These are phyloP conservation scores for Melospiza melodia DNA, from an alignment of 2,113 vertebrate genomes.

Conservation along the genomic window DNA sequence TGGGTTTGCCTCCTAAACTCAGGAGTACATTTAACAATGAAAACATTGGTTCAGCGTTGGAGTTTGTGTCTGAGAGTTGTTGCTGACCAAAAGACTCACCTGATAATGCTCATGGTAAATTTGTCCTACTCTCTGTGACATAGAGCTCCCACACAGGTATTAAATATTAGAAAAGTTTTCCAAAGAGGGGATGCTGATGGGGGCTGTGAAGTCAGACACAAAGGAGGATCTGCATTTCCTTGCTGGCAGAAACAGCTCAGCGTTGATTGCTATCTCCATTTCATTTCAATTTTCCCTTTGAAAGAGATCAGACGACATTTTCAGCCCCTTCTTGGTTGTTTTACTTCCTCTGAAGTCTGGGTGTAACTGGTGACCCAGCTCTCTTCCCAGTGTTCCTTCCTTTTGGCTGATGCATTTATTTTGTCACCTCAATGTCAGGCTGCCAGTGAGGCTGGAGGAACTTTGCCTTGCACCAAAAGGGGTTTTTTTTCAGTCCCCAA, in stretches of 20 bases:
- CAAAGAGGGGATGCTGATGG: neutral
- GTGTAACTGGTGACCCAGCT: neutral
- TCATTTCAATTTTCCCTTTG: slow-evolving; percentile 46
- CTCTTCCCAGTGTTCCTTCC: neutral
- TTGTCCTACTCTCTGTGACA: fast-evolving
- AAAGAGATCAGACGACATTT: slow-evolving; percentile 30
- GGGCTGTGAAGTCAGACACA: neutral
- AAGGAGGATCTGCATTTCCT: neutral
- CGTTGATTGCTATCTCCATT: slow-evolving; percentile 22
- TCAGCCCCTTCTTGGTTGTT: neutral
- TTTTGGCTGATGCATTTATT: neutral
- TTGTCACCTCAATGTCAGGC: fast-evolving
- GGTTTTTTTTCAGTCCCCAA: neutral
- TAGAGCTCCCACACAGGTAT: neutral
- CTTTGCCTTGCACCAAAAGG: neutral
- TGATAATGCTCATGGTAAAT: neutral
- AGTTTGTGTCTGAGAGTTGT: neutral
- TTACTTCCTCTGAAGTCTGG: slow-evolving; percentile 34
- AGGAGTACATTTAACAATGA: neutral
- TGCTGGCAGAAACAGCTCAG: neutral
- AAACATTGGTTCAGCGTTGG: neutral
- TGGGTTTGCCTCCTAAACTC: neutral
- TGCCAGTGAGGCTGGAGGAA: neutral
- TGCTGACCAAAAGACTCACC: neutral
- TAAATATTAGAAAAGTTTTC: neutral